These are phyloP conservation scores for Diploptera punctata DNA, from an alignment of 2,888 invertebrate genomes.

Conservation along the genomic window DNA sequence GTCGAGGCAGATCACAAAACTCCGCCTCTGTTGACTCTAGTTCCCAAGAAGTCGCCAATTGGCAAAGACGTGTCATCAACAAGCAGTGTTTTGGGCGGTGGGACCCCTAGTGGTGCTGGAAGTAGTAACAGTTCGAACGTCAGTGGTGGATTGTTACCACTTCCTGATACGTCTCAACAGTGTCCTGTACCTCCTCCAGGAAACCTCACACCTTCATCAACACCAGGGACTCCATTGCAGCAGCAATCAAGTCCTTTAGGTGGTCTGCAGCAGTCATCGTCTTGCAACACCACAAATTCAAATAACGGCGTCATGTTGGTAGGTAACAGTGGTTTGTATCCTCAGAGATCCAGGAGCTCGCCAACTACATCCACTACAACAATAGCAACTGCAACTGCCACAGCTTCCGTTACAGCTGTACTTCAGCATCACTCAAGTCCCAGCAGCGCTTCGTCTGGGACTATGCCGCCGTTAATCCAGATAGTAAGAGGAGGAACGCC, in stretches of 20 bases:
- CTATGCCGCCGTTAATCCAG: constrained; percentile 32
- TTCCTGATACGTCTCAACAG: constrained; percentile 4
- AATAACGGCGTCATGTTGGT: constrained; percentile 13
- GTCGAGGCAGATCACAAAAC: constrained; percentile 37
- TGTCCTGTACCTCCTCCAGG: constrained; percentile 46
- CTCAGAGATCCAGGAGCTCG: constrained; percentile 64
- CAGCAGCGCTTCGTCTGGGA: neutral
- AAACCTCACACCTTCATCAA: constrained; percentile 50
- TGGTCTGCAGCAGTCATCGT: constrained; percentile 57
- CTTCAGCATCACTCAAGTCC: constrained; percentile 20
- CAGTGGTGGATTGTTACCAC: constrained; percentile 1
- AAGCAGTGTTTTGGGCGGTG: constrained; percentile 13
- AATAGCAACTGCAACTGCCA: constrained; percentile 66
- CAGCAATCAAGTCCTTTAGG: constrained; percentile 53
- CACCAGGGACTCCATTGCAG: constrained; percentile 41
- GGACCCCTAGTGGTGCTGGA: constrained; percentile 15
- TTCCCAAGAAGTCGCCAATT: neutral
- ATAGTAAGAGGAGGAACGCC: constrained; percentile 24
- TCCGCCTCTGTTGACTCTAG: constrained; percentile 26
- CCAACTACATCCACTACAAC: constrained; percentile 57
- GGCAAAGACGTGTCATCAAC: constrained; percentile 7
- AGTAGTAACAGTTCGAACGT: constrained; percentile 23
- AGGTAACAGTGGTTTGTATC: constrained; percentile 41
- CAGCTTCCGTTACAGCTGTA: constrained; percentile 48
- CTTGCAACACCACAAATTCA: constrained; percentile 59